These are phyloP conservation scores for Drosophila nr. fundita DNA, from an alignment of 2,888 invertebrate genomes.

Conservation along the genomic window DNA sequence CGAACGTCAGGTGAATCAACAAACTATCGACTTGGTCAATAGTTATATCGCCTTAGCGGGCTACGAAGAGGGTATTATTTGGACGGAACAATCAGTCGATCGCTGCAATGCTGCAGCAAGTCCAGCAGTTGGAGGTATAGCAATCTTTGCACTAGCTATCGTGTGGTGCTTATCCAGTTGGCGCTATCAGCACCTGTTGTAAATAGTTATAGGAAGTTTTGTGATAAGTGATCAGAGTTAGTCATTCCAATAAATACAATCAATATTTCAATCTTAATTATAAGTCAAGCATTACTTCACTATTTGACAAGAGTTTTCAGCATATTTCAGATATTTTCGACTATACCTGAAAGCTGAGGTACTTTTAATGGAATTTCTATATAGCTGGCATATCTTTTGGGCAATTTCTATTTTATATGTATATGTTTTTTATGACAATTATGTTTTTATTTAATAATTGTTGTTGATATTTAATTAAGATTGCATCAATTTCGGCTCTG, in stretches of 20 bases:
- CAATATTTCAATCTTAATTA: not conserved
- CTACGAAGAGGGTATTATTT: conserved; percentile 35
- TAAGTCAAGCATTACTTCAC: not conserved
- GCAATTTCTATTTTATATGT: not conserved
- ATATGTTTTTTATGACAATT: no score
- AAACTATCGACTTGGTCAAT: not conserved
- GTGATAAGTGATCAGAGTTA: not conserved
- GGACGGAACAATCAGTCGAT: conserved; percentile 55
- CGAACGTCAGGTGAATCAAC: conserved; percentile 4
- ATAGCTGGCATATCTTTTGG: not conserved
- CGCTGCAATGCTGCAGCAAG: conserved; percentile 42
- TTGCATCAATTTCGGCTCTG: not conserved
- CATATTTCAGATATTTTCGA: not conserved
- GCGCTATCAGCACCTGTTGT: not conserved
- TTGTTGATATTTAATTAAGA: not conserved
- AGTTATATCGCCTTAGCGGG: conserved; percentile 3
- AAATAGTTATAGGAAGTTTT: not conserved
- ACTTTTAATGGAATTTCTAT: not conserved
- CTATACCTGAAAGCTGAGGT: no score
- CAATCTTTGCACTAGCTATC: conserved; percentile 6
- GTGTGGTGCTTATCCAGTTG: not conserved
- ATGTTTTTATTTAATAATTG: not conserved
- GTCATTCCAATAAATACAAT: not conserved
- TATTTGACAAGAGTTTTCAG: not conserved
- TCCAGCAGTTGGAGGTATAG: not conserved